phyloP scores from a whole-genome alignment of 2,888 invertebrate species.

The Neoascia interrupta region DNA sequence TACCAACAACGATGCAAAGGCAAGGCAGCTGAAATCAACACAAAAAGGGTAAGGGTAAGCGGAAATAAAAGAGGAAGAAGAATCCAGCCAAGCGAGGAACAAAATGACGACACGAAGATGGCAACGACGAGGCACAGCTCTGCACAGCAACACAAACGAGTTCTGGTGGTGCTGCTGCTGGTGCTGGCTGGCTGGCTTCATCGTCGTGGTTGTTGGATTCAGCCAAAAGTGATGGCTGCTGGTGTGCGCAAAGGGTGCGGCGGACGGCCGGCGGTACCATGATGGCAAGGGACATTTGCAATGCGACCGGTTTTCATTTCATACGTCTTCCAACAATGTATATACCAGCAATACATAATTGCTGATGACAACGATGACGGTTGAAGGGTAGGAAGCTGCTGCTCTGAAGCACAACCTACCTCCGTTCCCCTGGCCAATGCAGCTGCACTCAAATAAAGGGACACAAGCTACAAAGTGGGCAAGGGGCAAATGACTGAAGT shows the following conservation, averaged over 20 bases:
- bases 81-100: conserved; percentile 66
- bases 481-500: conserved; percentile 9
- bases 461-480: conserved; percentile 19
- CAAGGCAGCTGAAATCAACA: conserved; percentile 53
- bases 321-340: conserved; percentile 55
- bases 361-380: conserved; percentile 50
- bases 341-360: conserved; percentile 52
- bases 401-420: conserved; percentile 4
- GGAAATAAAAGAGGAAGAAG: conserved; percentile 66
- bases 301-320: conserved; percentile 64
- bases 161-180: conserved; percentile 44
- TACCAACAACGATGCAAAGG: neutral
- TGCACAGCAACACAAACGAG: conserved; percentile 68
- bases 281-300: conserved; percentile 54
- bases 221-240: conserved; percentile 52
- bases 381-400: conserved; percentile 31
- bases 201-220: conserved; percentile 37
- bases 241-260: conserved; percentile 43
- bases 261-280: conserved; percentile 6
- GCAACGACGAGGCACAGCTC: conserved; percentile 44
- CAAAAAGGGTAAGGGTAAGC: conserved; percentile 59
- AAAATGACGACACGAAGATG: conserved; percentile 67
- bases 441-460: conserved; percentile 43
- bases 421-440: conserved; percentile 40
- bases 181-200: conserved; percentile 54